Evolutionary conservation across 2,113 vertebrate genomes (phyloP).

Genomic region (Heptranchias perlo): DNA sequence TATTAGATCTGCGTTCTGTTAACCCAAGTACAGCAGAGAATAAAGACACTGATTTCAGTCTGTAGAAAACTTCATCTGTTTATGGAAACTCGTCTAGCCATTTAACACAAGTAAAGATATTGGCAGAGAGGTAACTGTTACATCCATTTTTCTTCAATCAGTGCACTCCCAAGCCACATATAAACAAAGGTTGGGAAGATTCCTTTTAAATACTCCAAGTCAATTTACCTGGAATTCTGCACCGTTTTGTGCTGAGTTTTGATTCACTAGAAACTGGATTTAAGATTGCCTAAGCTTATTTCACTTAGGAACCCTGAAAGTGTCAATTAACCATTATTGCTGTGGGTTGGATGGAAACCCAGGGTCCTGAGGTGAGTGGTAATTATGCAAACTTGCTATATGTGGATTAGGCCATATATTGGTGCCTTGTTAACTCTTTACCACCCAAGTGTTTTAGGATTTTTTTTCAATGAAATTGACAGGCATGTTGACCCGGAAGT

Average conservation of each 20-base stretch:
- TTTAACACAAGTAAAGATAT: not conserved
- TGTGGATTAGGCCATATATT: not conserved
- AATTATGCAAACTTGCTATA: not conserved
- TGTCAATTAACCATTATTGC: not conserved
- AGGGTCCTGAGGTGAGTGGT: not conserved
- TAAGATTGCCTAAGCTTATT: not conserved
- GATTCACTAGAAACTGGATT: not conserved
- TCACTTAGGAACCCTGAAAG: not conserved
- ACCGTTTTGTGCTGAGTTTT: not conserved
- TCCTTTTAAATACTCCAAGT: not conserved
- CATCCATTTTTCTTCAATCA: not conserved
- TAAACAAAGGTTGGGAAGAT: not conserved
- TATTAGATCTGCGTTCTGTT: not conserved
- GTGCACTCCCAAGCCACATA: not conserved
- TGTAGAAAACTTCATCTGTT: not conserved
- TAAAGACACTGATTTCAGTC: not conserved
- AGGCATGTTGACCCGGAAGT: not conserved
- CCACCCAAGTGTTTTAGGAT: too few relatives aligned
- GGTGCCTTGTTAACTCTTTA: too few relatives aligned
- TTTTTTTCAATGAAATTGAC: not conserved
- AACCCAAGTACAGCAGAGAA: not conserved
- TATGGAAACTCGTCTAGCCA: not conserved
- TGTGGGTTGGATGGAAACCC: not conserved
- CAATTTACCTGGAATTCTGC: not conserved
- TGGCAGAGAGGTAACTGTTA: not conserved